Evolutionary conservation across 2,888 invertebrate genomes (phyloP), one percentile per base, ranked within the genome.

Genomic region (Diadromus collaris): DNA sequence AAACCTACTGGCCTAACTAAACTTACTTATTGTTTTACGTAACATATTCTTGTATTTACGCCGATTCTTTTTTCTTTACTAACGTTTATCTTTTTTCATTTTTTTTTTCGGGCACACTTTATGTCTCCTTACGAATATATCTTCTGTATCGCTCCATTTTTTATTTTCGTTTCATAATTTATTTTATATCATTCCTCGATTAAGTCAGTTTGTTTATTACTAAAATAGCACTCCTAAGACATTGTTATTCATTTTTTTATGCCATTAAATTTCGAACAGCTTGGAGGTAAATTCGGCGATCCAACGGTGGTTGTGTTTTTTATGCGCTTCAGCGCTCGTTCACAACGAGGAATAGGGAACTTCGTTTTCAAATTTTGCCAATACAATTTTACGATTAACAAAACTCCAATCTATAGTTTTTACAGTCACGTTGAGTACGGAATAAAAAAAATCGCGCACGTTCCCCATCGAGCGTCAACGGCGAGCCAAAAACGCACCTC

Each of bases 11-110:
- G 44, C 75, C 75, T 51, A 19, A 41, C 38, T 46, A 51, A 79
- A 29, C 60, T 64, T 54, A 68, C 56, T 67, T 67, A 71, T 75
- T 74, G 69, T 70, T 75, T 63, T 71, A 79, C 56, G 46, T 64
- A 69, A 83, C 78, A 77, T 81, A 72, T 80, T 78, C 78, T 78
- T 81, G 81, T 81, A 60, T 73, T 58, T 76, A 72, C 56, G 34
- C 80, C 67, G 69, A 58, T 65, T 69, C n/a, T 76, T 63, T 69
- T 29, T 71, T 48, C 38, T 32, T 24, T 38, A 58, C 51, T n/a
- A 61, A 34, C 51, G 58, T 64, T 65, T 51, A 51, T 10, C 13
- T 51, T 54, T 56, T 56, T 41, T 65, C 7, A 19, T 41, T 19
- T 56, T 70, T 56, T 65, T 60, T 71, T 79, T 79, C 78, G 63